These are phyloP conservation scores for Nephrotoma appendiculata DNA, from an alignment of 2,888 invertebrate species.

Conservation along the genomic window DNA sequence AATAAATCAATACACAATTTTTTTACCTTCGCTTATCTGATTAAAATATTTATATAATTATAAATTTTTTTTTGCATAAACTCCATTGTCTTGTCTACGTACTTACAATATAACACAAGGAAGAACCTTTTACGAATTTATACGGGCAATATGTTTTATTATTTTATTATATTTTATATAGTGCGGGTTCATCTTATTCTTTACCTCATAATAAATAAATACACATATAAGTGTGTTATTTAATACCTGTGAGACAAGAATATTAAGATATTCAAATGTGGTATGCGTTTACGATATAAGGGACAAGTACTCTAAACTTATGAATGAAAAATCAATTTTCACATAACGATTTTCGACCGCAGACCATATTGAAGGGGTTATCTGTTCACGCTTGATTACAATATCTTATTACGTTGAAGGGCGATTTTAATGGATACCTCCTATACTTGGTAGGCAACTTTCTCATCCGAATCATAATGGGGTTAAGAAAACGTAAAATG, in stretches of 20 bases:
- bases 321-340: not conserved
- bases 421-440: not conserved
- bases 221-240: not conserved
- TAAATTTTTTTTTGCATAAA: not conserved
- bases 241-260: not conserved
- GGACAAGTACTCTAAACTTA: not conserved
- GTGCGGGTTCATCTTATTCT: not conserved
- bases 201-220: not conserved
- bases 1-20: not conserved
- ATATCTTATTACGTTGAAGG: not conserved
- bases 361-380: not conserved
- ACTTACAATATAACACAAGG: not conserved
- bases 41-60: not conserved
- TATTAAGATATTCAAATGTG: not conserved
- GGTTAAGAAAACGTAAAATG: not conserved
- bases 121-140: not conserved
- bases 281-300: not conserved
- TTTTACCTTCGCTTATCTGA: not conserved
- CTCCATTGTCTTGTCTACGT: not conserved
- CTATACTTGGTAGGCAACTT: not conserved
- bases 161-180: not conserved
- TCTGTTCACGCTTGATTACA: not conserved
- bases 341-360: not conserved
- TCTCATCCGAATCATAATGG: not conserved
- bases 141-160: not conserved